Conservation (phyloP, 1,140 invertebrate species). For the Cepaea nemoralis region DNA sequence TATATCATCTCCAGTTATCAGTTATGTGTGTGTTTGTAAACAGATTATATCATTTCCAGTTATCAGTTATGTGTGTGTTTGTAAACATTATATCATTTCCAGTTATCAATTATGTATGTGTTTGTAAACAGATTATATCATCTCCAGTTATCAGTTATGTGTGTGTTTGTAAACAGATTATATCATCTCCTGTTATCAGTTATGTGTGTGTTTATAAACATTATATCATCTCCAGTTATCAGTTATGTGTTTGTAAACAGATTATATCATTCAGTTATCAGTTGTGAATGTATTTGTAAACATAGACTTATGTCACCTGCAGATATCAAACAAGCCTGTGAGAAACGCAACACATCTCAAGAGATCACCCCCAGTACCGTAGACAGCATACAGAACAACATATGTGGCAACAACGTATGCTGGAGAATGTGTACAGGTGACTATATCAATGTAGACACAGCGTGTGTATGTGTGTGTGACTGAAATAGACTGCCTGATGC, state of each 20-base stretch:
- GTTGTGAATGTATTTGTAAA: background rate
- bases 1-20: too few relatives aligned
- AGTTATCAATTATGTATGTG: too few relatives aligned
- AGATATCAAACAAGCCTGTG: conserved; percentile 9
- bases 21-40: too few relatives aligned
- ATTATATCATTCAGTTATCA: background rate
- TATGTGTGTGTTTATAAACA: background rate
- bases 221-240: too few relatives aligned
- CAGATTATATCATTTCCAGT: too few relatives aligned
- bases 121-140: background rate
- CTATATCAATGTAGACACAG: background rate
- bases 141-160: background rate
- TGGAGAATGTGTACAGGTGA: conserved; percentile 29
- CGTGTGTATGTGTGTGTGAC: background rate
- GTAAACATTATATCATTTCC: too few relatives aligned
- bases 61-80: too few relatives aligned
- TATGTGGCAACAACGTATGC: background rate
- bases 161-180: background rate
- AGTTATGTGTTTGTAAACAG: background rate
- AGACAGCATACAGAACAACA: conserved; percentile 16
- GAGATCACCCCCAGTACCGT: background rate
- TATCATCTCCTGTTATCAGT: background rate
- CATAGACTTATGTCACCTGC: background rate
- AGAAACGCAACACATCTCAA: background rate
- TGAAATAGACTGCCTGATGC: too few relatives aligned